phyloP scores from a whole-genome alignment of 2,797 vertebrate species.

The Leucoraja ocellata region DNA sequence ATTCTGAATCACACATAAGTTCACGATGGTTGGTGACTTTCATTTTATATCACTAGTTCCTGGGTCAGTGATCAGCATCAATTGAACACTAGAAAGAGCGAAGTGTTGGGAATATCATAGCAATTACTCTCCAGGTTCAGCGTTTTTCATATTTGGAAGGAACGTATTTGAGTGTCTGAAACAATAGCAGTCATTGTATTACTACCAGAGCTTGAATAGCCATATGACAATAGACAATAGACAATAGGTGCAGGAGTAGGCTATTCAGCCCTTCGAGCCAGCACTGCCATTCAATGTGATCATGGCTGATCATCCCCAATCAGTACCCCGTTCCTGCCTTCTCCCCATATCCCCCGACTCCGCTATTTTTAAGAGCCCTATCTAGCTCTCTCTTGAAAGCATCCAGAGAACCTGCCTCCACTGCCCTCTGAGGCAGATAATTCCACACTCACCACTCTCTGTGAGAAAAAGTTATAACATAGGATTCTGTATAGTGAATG shows the following conservation, averaged over 20 bases:
- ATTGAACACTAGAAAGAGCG: neutral
- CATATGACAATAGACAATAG: neutral
- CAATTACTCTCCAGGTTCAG: neutral
- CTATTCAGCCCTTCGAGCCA: too few relatives aligned
- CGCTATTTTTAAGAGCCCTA: too few relatives aligned
- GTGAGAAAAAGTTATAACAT: neutral
- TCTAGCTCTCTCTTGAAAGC: too few relatives aligned
- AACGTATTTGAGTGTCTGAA: neutral
- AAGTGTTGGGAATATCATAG: neutral
- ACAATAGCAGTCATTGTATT: neutral
- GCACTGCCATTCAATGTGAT: too few relatives aligned
- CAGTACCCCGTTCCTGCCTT: too few relatives aligned
- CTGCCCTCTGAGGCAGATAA: too few relatives aligned
- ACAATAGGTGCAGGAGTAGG: too few relatives aligned
- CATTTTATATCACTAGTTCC: neutral
- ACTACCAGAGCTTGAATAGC: too few relatives aligned
- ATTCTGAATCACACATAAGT: constrained; percentile 3
- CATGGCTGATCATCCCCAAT: too few relatives aligned
- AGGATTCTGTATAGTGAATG: neutral
- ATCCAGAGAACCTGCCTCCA: too few relatives aligned
- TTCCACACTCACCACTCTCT: too few relatives aligned
- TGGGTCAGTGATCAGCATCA: neutral
- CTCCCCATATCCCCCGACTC: too few relatives aligned
- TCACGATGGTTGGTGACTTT: neutral
- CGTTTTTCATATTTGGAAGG: neutral